These are phyloP conservation scores for Rhagophthalmus giganteus DNA, from an alignment of 2,888 invertebrate species.

Conservation along the genomic window DNA sequence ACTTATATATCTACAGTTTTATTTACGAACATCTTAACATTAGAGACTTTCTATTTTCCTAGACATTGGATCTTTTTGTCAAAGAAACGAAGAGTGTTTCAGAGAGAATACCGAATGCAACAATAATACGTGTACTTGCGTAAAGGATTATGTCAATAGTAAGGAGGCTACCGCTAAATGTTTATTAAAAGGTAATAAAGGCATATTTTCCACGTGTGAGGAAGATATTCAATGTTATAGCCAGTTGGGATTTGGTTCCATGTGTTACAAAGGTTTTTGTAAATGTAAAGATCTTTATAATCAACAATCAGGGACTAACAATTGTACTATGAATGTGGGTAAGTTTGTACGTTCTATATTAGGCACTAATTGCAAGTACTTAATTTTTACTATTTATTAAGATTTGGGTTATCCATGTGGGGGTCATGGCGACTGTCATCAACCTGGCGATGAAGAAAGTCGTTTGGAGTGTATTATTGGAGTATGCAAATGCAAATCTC, in stretches of 20 bases:
- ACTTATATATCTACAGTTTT: too few relatives aligned
- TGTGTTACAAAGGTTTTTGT: conserved; percentile 41
- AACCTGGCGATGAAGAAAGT: conserved; percentile 29
- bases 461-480: conserved; percentile 39
- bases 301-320: conserved; percentile 31
- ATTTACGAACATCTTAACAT: too few relatives aligned
- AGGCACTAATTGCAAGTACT: too few relatives aligned
- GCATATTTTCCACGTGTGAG: conserved; percentile 34
- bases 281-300: conserved; percentile 42
- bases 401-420: conserved; percentile 42
- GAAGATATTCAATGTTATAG: conserved; percentile 43
- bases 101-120: background rate
- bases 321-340: conserved; percentile 42
- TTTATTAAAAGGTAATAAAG: background rate
- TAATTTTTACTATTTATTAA: too few relatives aligned
- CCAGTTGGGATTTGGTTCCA: conserved; percentile 37
- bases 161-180: background rate
- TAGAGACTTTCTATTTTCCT: too few relatives aligned
- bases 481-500: conserved; percentile 39
- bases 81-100: background rate
- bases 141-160: background rate
- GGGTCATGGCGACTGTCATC: conserved; percentile 33
- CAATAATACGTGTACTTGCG: background rate
- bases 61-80: background rate
- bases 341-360: too few relatives aligned